Evolutionary conservation across 2,113 vertebrate species (phyloP).

Genomic region (Coturnix japonica): DNA sequence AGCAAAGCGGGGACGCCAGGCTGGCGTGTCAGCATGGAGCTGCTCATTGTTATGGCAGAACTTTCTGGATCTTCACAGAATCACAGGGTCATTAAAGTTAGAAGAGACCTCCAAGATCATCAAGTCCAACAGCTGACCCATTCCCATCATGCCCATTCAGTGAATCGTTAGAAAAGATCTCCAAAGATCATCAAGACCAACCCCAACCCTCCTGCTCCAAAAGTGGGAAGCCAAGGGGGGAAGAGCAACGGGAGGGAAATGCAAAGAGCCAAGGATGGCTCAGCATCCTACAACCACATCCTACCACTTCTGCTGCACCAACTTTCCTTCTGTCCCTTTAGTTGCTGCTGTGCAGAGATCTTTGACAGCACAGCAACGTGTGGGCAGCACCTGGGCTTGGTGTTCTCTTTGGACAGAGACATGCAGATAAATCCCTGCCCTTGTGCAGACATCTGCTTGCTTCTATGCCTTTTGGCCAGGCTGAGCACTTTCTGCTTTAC

Average conservation of each 20-base stretch:
- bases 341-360: accelerated
- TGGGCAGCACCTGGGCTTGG: neutral
- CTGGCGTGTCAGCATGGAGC: neutral
- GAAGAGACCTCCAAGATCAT: too few relatives aligned
- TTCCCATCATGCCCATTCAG: too few relatives aligned
- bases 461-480: neutral
- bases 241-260: neutral
- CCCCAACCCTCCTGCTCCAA: neutral
- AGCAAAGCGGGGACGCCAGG: neutral
- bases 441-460: neutral
- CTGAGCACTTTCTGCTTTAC: neutral
- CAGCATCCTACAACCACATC: neutral
- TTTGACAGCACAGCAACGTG: accelerated
- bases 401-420: neutral
- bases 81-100: too few relatives aligned
- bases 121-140: too few relatives aligned
- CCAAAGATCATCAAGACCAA: too few relatives aligned
- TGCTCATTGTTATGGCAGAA: neutral
- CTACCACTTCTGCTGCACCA: neutral
- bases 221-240: neutral
- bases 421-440: neutral
- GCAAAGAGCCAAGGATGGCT: neutral
- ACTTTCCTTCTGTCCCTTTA: neutral
- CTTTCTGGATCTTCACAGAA: neutral
- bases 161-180: too few relatives aligned